Evolutionary conservation across 2,888 invertebrate genomes (phyloP).

Genomic region (Sinotaia quadrata): DNA sequence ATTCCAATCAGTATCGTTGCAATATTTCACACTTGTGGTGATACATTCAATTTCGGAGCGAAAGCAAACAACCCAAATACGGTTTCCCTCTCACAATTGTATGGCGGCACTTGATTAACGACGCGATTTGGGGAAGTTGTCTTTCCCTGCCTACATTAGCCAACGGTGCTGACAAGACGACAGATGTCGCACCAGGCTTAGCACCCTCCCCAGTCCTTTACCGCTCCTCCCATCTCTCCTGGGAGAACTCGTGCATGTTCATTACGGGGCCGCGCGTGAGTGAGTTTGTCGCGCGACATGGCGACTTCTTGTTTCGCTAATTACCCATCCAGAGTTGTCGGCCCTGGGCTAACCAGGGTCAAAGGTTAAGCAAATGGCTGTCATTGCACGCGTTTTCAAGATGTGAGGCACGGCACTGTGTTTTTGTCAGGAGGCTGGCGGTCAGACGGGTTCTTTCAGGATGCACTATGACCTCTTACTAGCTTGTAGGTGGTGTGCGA

Average conservation of each 20-base stretch:
- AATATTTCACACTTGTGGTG: too few relatives aligned
- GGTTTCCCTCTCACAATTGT: too few relatives aligned
- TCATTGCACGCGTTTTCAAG: neutral
- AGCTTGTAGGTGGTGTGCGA: too few relatives aligned
- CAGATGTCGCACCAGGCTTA: slow-evolving; percentile 25
- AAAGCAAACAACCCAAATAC: too few relatives aligned
- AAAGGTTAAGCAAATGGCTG: slow-evolving; percentile 29
- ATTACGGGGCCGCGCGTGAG: slow-evolving; percentile 24
- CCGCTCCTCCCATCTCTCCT: neutral
- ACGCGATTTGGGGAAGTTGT: neutral
- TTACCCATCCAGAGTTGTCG: slow-evolving; percentile 26
- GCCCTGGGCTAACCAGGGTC: slow-evolving; percentile 24
- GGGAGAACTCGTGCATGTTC: slow-evolving; percentile 22
- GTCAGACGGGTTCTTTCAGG: too few relatives aligned
- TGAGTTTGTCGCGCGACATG: slow-evolving; percentile 30
- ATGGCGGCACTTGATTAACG: neutral
- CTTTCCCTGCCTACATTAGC: slow-evolving; percentile 5
- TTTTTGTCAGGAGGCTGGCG: too few relatives aligned
- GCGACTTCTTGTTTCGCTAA: slow-evolving; percentile 24
- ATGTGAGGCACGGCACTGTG: neutral
- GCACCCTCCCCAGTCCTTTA: neutral
- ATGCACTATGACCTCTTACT: too few relatives aligned
- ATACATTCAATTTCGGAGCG: too few relatives aligned
- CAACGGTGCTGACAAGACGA: slow-evolving; percentile 27
- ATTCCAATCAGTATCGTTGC: too few relatives aligned